These are phyloP conservation scores for Helicoverpa armigera DNA, from an alignment of 1,140 invertebrate genomes.

Conservation along the genomic window DNA sequence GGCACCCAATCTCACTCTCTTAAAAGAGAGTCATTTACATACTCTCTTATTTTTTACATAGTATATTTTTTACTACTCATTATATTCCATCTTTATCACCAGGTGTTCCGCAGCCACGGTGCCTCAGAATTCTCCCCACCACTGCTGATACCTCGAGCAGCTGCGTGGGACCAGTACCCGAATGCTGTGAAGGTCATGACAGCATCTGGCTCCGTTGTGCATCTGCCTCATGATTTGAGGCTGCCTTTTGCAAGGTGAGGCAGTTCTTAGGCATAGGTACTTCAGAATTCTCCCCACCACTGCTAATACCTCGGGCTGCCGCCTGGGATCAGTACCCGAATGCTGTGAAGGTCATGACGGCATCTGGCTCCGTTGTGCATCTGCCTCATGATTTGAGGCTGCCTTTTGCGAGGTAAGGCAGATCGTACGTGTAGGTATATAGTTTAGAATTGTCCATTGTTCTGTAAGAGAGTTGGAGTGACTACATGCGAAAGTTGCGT, in stretches of 20 bases:
- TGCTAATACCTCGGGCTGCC: slow-evolving; percentile 91
- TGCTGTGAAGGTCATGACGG: slow-evolving; percentile 94
- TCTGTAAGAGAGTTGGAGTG: not conserved
- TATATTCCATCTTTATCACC: too few species aligned
- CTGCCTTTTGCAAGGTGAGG: slow-evolving; percentile 83
- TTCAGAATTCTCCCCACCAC: slow-evolving; percentile 90
- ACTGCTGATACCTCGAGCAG: slow-evolving; percentile 91
- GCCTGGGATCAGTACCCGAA: slow-evolving; percentile 88
- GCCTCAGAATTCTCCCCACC: slow-evolving; percentile 92
- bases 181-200: slow-evolving; percentile 94
- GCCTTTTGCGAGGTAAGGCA: slow-evolving; percentile 79
- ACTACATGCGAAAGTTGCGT: not conserved
- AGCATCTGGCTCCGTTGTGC: slow-evolving; percentile 92
- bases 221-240: slow-evolving; percentile 92
- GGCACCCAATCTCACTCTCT: too few species aligned
- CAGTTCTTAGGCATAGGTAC: not conserved
- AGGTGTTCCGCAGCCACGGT: slow-evolving; percentile 93
- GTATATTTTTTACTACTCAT: too few species aligned
- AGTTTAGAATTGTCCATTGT: not conserved
- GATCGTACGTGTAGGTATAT: not conserved
- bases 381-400: slow-evolving; percentile 92
- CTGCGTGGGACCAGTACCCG: slow-evolving; percentile 87
- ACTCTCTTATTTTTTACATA: too few species aligned
- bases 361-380: slow-evolving; percentile 92
- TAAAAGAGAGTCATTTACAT: too few species aligned